Evolutionary conservation across 1,140 invertebrate species (phyloP).

Genomic region (Drosophila punjabiensis): DNA sequence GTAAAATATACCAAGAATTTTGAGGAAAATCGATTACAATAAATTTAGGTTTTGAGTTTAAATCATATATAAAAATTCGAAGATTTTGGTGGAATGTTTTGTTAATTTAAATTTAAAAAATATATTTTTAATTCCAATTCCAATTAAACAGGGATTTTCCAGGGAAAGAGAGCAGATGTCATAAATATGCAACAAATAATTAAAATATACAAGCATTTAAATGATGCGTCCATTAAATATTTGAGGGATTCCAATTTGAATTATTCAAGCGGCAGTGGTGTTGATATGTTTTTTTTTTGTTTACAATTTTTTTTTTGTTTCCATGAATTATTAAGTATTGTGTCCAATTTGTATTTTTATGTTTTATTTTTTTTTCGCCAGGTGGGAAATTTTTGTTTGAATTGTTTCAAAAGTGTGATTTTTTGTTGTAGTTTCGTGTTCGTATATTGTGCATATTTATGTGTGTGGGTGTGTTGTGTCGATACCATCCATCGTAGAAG

Average conservation of each 20-base stretch:
- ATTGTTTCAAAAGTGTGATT: conserved; percentile 12
- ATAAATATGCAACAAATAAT: conserved; percentile 50
- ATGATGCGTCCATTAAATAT: conserved; percentile 69
- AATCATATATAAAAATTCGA: conserved; percentile 17
- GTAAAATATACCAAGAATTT: not conserved
- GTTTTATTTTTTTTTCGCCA: conserved; percentile 6
- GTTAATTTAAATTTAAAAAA: not conserved
- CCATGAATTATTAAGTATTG: conserved; percentile 52
- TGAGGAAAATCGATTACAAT: not conserved
- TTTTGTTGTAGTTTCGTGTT: conserved; percentile 27
- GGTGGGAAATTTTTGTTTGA: conserved; percentile 15
- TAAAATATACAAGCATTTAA: conserved; percentile 65
- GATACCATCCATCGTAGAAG: conserved; percentile 84
- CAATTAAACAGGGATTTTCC: conserved; percentile 20
- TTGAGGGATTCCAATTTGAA: conserved; percentile 66
- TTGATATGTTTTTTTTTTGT: conserved; percentile 52
- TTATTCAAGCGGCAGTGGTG: conserved; percentile 64
- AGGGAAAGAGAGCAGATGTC: conserved; percentile 9
- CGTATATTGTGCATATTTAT: conserved; percentile 32
- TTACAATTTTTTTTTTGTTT: conserved; percentile 10
- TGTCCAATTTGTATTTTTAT: conserved; percentile 21
- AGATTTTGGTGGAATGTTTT: not conserved
- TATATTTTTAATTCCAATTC: not conserved
- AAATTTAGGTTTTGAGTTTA: not conserved
- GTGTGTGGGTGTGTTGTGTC: conserved; percentile 39